phyloP scores from a whole-genome alignment of 2,113 vertebrate species.

The Craseonycteris thonglongyai region DNA sequence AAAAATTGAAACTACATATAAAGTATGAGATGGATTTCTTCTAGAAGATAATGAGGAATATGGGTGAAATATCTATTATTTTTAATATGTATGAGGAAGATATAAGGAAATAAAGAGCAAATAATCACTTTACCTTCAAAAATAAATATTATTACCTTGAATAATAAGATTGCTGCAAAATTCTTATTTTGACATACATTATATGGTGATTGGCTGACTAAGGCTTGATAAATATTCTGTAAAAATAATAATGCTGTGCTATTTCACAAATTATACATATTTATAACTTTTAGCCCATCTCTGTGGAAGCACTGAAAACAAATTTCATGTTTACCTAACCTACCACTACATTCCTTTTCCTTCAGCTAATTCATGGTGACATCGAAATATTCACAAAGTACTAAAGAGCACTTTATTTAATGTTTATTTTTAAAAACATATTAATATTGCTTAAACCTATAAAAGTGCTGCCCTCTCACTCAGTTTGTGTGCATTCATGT shows the following conservation, averaged over 20 bases:
- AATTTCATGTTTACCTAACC: neutral
- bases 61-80: neutral
- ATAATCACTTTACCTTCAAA: neutral
- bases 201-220: neutral
- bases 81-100: neutral
- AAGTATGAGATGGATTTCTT: neutral
- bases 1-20: neutral
- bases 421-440: neutral
- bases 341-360: rapidly evolving
- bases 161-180: neutral
- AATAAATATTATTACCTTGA: neutral
- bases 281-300: neutral
- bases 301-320: neutral
- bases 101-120: neutral
- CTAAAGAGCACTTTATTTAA: neutral
- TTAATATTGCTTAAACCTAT: neutral
- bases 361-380: neutral
- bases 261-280: neutral
- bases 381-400: neutral
- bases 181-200: neutral
- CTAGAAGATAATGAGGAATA: neutral
- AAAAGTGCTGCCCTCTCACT: neutral
- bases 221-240: neutral
- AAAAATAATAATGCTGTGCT: neutral
- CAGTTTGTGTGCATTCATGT: too few species aligned